Conservation (phyloP, 2,888 invertebrate genomes). For the Halocaridina rubra region DNA sequence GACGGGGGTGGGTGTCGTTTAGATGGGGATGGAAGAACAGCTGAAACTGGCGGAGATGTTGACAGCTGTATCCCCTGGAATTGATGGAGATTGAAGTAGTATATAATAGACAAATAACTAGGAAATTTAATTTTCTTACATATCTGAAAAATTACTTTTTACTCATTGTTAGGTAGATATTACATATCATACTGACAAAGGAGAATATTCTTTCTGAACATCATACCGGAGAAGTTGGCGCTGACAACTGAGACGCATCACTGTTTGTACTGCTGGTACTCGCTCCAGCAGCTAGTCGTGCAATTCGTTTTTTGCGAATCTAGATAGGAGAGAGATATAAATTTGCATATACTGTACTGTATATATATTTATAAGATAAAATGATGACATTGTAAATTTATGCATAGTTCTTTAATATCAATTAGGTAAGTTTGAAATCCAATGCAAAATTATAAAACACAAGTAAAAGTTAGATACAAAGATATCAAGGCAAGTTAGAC, state of each 20-base stretch:
- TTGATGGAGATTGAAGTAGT: background rate
- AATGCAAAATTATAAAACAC: too few species aligned
- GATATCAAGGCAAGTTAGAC: too few species aligned
- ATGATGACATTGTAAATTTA: too few species aligned
- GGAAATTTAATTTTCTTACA: background rate
- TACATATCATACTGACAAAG: background rate
- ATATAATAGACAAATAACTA: background rate
- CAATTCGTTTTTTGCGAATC: constrained; percentile 55
- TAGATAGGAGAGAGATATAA: background rate
- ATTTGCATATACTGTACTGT: too few species aligned
- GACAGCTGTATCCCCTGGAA: constrained; percentile 39
- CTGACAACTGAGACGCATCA: constrained; percentile 2
- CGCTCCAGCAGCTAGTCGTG: constrained; percentile 36
- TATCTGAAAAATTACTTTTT: background rate
- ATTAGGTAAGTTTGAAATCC: too few species aligned
- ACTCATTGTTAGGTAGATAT: background rate
- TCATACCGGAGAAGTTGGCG: constrained; percentile 27
- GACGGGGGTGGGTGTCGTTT: constrained; percentile 49
- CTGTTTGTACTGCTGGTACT: constrained; percentile 27
- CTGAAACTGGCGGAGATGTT: constrained; percentile 17
- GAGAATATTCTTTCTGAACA: background rate
- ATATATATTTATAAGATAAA: too few species aligned
- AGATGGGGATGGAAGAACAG: constrained; percentile 34
- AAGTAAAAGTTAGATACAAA: too few species aligned
- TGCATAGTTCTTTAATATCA: too few species aligned